phyloP scores from a whole-genome alignment of 2,888 invertebrate genomes.

The Aphidoletes aphidimyza region DNA sequence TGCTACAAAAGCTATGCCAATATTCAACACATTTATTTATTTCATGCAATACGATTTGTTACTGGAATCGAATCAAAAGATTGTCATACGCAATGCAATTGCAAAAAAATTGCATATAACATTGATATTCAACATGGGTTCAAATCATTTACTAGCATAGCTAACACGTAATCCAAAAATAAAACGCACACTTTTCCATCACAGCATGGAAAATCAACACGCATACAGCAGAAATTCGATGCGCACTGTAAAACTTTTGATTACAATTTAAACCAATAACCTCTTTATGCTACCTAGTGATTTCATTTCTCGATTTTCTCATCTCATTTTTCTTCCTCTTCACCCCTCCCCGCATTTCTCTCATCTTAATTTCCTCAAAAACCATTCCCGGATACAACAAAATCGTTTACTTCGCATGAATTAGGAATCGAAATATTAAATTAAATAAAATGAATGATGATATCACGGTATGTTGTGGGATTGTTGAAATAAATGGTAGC shows the following conservation, averaged over 20 bases:
- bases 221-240: no score
- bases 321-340: no score
- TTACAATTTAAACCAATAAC: not conserved
- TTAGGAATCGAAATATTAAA: constrained; percentile 38
- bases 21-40: no score
- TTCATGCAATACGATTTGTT: not conserved
- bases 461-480: no score
- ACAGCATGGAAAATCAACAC: no score
- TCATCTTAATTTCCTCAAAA: not conserved
- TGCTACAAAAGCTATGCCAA: no score
- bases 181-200: not conserved
- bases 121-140: not conserved
- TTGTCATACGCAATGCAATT: not conserved
- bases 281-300: not conserved
- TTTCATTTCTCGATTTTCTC: no score
- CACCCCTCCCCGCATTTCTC: not conserved
- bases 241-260: no score
- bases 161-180: not conserved
- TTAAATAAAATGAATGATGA: constrained; percentile 41
- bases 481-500: not conserved
- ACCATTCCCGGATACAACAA: not conserved
- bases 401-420: not conserved
- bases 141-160: not conserved
- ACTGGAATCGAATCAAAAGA: not conserved
- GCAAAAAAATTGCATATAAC: not conserved